phyloP scores from a whole-genome alignment of 2,113 vertebrate genomes.

The Bagarius yarrelli region DNA sequence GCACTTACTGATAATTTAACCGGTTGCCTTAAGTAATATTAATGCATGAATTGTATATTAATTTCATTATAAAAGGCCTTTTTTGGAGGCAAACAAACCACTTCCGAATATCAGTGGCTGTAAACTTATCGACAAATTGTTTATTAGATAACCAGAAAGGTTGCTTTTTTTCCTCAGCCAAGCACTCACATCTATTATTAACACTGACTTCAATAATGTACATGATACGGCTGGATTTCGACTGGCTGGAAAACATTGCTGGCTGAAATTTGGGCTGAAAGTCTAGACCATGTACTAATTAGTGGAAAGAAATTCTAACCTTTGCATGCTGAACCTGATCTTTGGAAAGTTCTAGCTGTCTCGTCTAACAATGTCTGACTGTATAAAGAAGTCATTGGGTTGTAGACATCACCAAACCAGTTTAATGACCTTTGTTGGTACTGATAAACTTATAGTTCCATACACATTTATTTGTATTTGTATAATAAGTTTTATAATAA shows the following conservation, averaged over 20 bases:
- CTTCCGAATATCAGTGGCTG: neutral
- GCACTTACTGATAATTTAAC: neutral
- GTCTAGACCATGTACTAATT: conserved; percentile 47
- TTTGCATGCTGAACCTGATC: neutral
- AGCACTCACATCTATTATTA: conserved; percentile 18
- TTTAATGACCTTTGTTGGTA: neutral
- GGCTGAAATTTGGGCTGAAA: conserved; percentile 35
- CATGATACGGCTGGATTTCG: conserved; percentile 35
- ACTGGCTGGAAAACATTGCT: conserved; percentile 51
- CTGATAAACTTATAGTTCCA: neutral
- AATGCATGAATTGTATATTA: conserved; percentile 1
- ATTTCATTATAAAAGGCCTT: neutral
- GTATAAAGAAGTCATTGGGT: neutral
- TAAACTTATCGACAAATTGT: neutral
- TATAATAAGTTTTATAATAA: too few relatives aligned
- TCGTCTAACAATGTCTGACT: neutral
- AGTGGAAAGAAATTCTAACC: conserved; percentile 21
- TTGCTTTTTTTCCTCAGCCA: neutral
- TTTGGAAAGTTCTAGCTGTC: conserved; percentile 24
- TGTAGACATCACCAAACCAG: neutral
- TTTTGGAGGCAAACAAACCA: neutral
- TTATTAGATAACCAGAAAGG: neutral
- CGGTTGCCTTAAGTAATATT: neutral
- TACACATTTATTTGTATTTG: neutral
- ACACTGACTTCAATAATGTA: conserved; percentile 48